Base-by-base conservation (phyloP, 2,797 vertebrate species). In the Emys orbicularis region DNA sequence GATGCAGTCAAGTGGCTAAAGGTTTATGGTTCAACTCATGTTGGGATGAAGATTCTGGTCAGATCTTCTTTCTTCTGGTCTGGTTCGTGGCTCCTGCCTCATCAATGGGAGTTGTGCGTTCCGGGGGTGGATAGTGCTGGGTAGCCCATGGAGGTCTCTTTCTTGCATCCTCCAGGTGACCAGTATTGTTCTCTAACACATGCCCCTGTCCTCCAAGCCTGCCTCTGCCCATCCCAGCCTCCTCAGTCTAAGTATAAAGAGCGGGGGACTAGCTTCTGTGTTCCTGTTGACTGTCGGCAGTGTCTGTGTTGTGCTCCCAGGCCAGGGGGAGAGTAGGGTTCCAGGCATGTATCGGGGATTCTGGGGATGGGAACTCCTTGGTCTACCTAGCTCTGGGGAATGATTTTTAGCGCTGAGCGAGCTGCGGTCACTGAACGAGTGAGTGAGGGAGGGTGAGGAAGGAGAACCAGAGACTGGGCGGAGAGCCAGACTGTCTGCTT, bases 371-470 rank as follows among this genome's bases (percentile, higher is more conserved):
- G 82, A 94, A 86, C 88, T 95, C 50, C 83, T 47, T 92, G 81
- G 83, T 83, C 79, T 86, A 74, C 79, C 21, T 76, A 15, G 84
- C 65, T 89, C 93, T 84, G 96, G 90, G 95, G 96, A 79, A 76
- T 95, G 50, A 93, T 61, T 94, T 95, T 81, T 44, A 74, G 96
- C 93, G 74, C 92, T 95, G 90, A 94, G 83, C 52, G 79, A 0
- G 1, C 65, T 91, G 90, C 74, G 95, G 90, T 79, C 90, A 86
- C 84, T 23, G 83, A 94, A 44, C 0, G 0, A 86, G 54, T 37
- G 80, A 96, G 54, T 81, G 56, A 68, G 54, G 54, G 81, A 87
- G 94, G 84, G 86, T 0, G 6, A 95, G 82, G 94, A 92, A 91
- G 79, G 47, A 96, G 81, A 57, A 94, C 27, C 12, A 12, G 87